phyloP scores from a whole-genome alignment of 2,797 vertebrate genomes.

The Gorsachius magnificus region DNA sequence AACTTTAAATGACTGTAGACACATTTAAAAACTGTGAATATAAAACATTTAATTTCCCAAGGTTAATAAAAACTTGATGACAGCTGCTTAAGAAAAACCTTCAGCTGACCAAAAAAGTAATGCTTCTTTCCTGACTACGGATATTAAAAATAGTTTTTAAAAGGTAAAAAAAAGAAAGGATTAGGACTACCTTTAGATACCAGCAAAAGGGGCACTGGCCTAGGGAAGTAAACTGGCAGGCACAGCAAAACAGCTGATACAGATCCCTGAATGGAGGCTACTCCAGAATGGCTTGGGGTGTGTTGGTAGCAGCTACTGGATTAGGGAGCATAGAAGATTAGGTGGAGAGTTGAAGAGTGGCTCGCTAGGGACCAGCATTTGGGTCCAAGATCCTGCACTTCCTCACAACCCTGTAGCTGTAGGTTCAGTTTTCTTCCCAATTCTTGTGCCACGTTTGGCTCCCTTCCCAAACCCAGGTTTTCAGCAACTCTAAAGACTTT shows the following conservation, averaged over 20 bases:
- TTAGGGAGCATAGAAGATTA: not conserved
- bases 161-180: not conserved
- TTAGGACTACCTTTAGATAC: not conserved
- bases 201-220: not conserved
- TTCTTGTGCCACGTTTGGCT: not conserved
- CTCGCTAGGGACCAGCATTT: not conserved
- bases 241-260: not conserved
- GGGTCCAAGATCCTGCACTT: not conserved
- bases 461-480: not conserved
- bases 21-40: not conserved
- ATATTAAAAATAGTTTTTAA: not conserved
- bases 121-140: not conserved
- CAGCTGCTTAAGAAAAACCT: not conserved
- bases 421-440: not conserved
- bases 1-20: not conserved
- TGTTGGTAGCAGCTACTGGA: not conserved
- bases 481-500: not conserved
- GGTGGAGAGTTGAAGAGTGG: not conserved
- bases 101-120: not conserved
- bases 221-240: not conserved
- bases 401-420: not conserved
- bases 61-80: not conserved
- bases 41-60: not conserved
- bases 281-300: not conserved
- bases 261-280: not conserved